Percentiles rank a stretch among this genome's conserved stretches.
These are phyloP conservation scores for Brachionus paranguensis DNA, from an alignment of 1,140 invertebrate genomes.

Conservation along the genomic window DNA sequence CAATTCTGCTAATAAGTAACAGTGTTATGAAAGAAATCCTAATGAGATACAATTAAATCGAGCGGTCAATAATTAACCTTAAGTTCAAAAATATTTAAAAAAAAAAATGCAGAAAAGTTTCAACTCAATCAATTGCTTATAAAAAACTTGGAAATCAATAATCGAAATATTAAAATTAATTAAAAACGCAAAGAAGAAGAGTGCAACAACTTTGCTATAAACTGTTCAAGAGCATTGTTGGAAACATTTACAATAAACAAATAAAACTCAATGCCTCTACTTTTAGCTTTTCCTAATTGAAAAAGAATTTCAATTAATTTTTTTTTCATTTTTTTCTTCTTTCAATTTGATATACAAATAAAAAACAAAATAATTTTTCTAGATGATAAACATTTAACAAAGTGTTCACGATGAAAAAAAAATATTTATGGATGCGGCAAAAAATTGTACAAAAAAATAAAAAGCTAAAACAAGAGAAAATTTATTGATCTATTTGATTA, in stretches of 20 bases:
- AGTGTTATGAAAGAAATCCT: not conserved
- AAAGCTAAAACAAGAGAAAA: not conserved
- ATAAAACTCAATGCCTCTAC: not conserved
- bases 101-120: not conserved
- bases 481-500: not conserved
- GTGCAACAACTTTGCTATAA: not conserved
- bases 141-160: not conserved
- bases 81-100: not conserved
- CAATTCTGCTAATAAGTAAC: not conserved
- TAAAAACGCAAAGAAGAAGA: not conserved
- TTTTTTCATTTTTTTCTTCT: not conserved
- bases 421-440: not conserved
- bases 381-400: constrained; percentile 8
- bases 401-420: not conserved
- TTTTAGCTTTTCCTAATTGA: constrained; percentile 9
- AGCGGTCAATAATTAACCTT: not conserved
- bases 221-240: constrained; percentile 24
- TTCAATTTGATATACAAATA: not conserved
- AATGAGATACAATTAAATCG: not conserved
- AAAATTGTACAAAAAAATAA: not conserved
- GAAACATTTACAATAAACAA: not conserved
- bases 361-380: not conserved
- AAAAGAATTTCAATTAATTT: constrained; percentile 36
- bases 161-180: not conserved
- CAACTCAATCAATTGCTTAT: not conserved